Base-by-base conservation (phyloP, 2,888 invertebrate genomes). In the Ichneumon xanthorius region DNA sequence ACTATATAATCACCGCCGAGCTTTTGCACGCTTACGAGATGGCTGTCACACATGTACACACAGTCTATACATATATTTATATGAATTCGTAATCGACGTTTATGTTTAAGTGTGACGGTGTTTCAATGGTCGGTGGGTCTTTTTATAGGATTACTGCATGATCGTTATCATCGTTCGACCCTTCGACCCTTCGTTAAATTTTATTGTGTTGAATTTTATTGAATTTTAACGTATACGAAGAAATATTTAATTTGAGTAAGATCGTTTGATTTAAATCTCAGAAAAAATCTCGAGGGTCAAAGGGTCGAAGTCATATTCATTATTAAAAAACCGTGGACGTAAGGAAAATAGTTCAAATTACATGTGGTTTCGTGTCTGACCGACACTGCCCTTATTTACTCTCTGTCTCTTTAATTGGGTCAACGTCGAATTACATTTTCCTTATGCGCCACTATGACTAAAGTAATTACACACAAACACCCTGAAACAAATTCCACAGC, bases 1-100 rank as follows among this genome's bases (percentile, higher is more conserved):
- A 53, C 61, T 72, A 61, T 68, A 83, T 77, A 84, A 84, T 87
- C 72, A 87, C 89, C 87, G 90, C 90, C 88, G 87, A 90, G 91
- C 91, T 91, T 91, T n/a, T 91, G 91, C 90, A 91, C 91, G 90
- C 91, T 91, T 91, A 84, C 86, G 84, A 86, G 84, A 90, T 90
- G 88, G 89, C 91, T 90, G 89, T 80, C 87, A 88, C 80, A 83
- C 79, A 85, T 73, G 26, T 82, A 85, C 82, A 78, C 75, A 37
- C 22, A 79, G 67, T 70, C 61, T 40, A 83, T 76, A 58, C n/a
- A 82, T 70, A 73, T 75, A 70, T 33, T 67, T 55, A 37, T 58
- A 63, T 50, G 50, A 58, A 55, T 65, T 61, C 19, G 48, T 11
- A 77, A 67, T 63, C 68, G 58, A 70, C 37, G 14, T 71, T 76